Conservation (phyloP, 2,888 invertebrate species). For the Antheraea yamamai region DNA sequence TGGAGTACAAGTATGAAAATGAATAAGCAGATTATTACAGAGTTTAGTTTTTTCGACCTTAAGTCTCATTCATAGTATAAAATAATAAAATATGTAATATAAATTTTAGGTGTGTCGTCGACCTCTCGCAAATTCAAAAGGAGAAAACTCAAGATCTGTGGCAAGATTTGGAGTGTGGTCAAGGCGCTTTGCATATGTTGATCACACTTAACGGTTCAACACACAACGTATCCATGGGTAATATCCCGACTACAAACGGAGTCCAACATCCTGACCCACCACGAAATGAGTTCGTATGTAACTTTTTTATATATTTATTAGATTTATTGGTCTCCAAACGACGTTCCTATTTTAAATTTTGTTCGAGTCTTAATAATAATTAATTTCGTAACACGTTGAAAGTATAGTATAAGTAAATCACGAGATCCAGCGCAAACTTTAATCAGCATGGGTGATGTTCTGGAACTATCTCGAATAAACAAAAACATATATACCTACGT, state of each 20-base stretch:
- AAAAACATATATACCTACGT: no score
- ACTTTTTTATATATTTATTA: background rate
- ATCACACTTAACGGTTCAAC: constrained; percentile 63
- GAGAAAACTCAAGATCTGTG: constrained; percentile 74
- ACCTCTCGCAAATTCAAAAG: constrained; percentile 66
- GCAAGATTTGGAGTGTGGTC: constrained; percentile 72
- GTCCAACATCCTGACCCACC: constrained; percentile 46
- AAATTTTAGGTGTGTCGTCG: constrained; percentile 60
- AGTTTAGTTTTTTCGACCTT: background rate
- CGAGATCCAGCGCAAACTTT: no score
- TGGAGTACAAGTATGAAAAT: no score
- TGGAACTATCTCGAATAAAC: no score
- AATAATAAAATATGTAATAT: background rate
- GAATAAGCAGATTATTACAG: no score
- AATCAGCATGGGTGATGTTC: no score
- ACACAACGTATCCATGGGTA: constrained; percentile 50
- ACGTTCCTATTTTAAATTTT: background rate
- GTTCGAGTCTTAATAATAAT: background rate
- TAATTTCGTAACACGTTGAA: no score
- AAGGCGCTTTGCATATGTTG: constrained; percentile 66
- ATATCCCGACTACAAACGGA: constrained; percentile 63
- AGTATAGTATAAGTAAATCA: no score
- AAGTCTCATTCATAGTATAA: background rate
- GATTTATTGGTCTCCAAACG: background rate
- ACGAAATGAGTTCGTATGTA: constrained; percentile 66